Conservation (phyloP, 2,113 vertebrate genomes). For the Piprites chloris region DNA sequence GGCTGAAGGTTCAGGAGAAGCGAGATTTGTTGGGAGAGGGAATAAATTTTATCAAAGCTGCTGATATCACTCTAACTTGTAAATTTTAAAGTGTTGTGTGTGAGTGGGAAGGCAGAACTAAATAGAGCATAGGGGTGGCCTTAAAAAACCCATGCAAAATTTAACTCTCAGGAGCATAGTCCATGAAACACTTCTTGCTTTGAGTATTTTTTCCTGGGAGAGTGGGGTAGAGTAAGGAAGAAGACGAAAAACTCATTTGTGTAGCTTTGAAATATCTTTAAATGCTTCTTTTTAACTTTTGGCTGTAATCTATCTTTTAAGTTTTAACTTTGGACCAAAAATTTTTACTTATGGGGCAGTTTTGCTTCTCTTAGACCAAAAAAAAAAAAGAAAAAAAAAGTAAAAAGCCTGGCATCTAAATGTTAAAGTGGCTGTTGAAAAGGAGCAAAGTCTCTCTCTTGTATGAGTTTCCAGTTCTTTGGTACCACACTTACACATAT, state of each 20-base stretch:
- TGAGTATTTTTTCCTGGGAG: neutral
- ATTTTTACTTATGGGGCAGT: neutral
- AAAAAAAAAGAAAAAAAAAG: neutral
- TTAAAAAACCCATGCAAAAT: neutral
- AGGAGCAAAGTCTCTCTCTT: neutral
- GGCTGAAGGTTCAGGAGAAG: neutral
- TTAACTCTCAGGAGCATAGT: neutral
- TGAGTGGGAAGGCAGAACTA: slow-evolving; percentile 18
- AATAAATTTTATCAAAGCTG: neutral
- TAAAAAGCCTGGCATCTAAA: neutral
- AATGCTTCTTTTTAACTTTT: neutral
- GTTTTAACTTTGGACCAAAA: neutral
- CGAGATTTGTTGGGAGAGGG: neutral
- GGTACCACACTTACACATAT: accelerated
- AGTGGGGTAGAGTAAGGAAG: neutral
- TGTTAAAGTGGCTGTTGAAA: neutral
- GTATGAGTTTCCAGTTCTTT: neutral
- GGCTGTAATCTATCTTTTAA: neutral
- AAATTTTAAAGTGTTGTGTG: neutral
- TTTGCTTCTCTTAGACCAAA: neutral
- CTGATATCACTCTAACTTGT: neutral
- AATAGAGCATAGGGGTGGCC: neutral
- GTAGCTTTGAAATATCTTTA: neutral
- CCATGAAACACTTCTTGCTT: neutral
- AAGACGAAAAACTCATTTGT: neutral